Evolutionary conservation across 2,797 vertebrate genomes (phyloP).

Genomic region (Rhinoraja longicauda): DNA sequence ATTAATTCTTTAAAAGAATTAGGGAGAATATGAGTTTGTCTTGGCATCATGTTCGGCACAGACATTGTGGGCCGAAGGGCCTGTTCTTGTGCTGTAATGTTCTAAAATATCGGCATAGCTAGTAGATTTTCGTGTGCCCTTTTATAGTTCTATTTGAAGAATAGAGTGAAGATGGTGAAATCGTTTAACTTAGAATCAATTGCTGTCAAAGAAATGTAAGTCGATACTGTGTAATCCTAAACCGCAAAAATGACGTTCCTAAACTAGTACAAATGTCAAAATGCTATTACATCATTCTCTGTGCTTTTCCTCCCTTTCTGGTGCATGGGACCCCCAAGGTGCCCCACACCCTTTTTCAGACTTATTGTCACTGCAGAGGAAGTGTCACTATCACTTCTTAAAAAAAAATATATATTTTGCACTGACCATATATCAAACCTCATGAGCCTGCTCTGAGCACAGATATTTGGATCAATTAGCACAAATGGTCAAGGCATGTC

Average conservation of each 20-base stretch:
- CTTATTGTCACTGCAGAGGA: not conserved
- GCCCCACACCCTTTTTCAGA: not conserved
- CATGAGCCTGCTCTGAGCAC: not conserved
- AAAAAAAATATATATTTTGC: not conserved
- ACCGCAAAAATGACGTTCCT: not conserved
- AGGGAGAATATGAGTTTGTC: too few relatives aligned
- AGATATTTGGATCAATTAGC: not conserved
- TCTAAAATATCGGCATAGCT: too few relatives aligned
- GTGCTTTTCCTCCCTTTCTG: not conserved
- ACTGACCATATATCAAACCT: not conserved
- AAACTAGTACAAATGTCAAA: not conserved
- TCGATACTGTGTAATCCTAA: not conserved
- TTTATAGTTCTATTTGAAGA: too few relatives aligned
- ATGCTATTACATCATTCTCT: not conserved
- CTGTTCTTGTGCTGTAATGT: too few relatives aligned
- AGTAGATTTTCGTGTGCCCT: too few relatives aligned
- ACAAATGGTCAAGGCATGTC: too few relatives aligned
- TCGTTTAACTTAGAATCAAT: not conserved
- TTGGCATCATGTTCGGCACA: too few relatives aligned
- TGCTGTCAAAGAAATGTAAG: not conserved
- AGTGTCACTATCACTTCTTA: not conserved
- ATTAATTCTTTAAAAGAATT: too few relatives aligned
- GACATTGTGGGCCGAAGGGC: too few relatives aligned
- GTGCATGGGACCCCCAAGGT: not conserved
- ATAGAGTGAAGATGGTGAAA: not conserved